phyloP scores from a whole-genome alignment of 2,888 invertebrate species.

The Automeris io region DNA sequence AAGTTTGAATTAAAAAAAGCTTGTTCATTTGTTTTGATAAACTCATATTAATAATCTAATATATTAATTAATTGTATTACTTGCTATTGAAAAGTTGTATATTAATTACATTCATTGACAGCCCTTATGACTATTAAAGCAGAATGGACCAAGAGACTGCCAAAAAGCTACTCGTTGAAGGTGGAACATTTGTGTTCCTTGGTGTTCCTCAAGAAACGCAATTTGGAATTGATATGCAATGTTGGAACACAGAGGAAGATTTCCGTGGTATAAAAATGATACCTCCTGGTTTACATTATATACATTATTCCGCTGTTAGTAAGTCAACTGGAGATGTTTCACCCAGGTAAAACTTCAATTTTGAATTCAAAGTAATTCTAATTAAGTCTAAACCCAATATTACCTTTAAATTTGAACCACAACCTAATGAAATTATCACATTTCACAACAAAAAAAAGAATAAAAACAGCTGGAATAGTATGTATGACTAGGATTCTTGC shows the following conservation, averaged over 20 bases:
- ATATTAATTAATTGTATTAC: no score
- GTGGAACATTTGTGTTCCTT: conserved; percentile 89
- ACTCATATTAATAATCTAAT: no score
- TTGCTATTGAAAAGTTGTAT: no score
- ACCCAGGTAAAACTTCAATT: no score
- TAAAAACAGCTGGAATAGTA: no score
- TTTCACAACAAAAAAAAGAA: no score
- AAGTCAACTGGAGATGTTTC: conserved; percentile 79
- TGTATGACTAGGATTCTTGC: no score
- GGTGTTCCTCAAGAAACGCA: conserved; percentile 94
- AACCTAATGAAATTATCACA: background rate
- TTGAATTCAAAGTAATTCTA: no score
- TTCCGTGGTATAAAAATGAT: conserved; percentile 99
- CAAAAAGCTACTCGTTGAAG: conserved; percentile 84
- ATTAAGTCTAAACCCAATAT: background rate
- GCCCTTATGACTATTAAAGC: conserved; percentile 14
- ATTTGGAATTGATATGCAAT: conserved; percentile 93
- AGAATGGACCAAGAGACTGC: conserved; percentile 88
- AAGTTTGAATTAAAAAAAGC: no score
- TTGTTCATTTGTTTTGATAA: no score
- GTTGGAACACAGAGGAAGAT: conserved; percentile 92
- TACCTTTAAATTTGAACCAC: background rate
- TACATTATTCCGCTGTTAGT: conserved; percentile 88
- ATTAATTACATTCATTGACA: conserved; percentile 37
- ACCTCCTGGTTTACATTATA: conserved; percentile 95